Base-by-base conservation (phyloP, 2,888 invertebrate species). In the Thalpophila matura region DNA sequence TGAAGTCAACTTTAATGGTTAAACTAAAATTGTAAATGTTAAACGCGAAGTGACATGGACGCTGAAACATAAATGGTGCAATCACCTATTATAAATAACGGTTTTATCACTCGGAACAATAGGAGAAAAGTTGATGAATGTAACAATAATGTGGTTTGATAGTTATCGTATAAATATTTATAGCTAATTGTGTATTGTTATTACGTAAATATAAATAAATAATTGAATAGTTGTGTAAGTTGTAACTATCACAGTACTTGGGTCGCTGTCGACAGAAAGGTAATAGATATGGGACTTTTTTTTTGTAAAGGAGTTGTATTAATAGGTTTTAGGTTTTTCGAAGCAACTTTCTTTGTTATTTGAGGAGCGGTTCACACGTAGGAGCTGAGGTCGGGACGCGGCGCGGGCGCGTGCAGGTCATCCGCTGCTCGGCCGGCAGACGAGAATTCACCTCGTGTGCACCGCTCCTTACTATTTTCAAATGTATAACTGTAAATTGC, bases 121-220 rank as follows among this genome's bases (percentile, higher is more conserved):
- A 89, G 88, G 89, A 89, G 89, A 85, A 88, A 87, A 87, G 85
- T 86, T 81, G 90, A 90, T 86, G 87, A 89, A 87, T 89, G 89
- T 91, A 92, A 93, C 92, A 92, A 93, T 91, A 92, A 93, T 86
- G 90, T 85, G 89, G 93, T 94, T 95, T 93, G 89, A 94, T 94
- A 94, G 94, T 93, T 93, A 93, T 92, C 94, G 86, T 95, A 95
- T 94, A 94, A 92, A 94, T 95, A 95, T 95, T 95, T 95, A 95
- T 95, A 95, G 95, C 94, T 94, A 95, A 95, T 93, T 94, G 95
- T 95, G 94, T 95, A 95, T 94, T 95, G 95, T 95, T 95, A 95
- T 93, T 91, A 93, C 93, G 92, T 94, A 94, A 93, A 93, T 93
- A 94, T 94, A 94, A 94, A 93, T 92, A 93, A 92, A 92, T 92